Base-by-base conservation (phyloP, 2,888 invertebrate genomes). In the Heliconius erato region DNA sequence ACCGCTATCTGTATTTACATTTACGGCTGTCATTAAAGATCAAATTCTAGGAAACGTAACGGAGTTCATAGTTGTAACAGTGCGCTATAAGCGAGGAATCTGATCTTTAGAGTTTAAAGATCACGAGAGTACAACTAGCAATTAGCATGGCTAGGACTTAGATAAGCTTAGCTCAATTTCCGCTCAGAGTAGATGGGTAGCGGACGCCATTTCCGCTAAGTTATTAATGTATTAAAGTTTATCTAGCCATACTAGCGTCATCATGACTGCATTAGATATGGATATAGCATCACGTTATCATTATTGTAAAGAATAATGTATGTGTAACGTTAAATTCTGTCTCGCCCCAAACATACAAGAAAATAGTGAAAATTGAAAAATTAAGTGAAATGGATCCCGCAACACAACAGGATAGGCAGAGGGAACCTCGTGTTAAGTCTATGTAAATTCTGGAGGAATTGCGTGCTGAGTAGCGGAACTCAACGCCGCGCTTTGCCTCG, bases 131-230 rank as follows among this genome's bases (percentile, higher is more conserved):
- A 85, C 82, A 82, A 81, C 79, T 82, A 74, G 82, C 81, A 85
- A 84, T 85, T 84, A 83, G 81, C 83, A 83, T 81, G 79, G 80
- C 84, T 72, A 79, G 83, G 84, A 85, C 86, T 85, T 87, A 87
- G 87, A 85, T 87, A 86, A 86, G 86, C 86, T 85, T 85, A 85
- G 80, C 85, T 88, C 88, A 88, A 89, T 90, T 89, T 89, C 88
- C 88, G 85, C 83, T 49, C 54, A 81, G 79, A 85, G 85, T 83
- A 85, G 85, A 85, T 86, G 81, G 84, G 82, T 88, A 87, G 87
- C 86, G 85, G 86, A 85, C 84, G 81, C 86, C 84, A 86, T 87
- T 87, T 88, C 88, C 87, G 85, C 54, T 65, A 74, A 82, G 81
- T 84, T 80, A 84, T 84, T 84, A 84, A 82, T 80, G 80, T 79